Conservation (phyloP, 1,140 invertebrate species). For the Anoplophora glabripennis region DNA sequence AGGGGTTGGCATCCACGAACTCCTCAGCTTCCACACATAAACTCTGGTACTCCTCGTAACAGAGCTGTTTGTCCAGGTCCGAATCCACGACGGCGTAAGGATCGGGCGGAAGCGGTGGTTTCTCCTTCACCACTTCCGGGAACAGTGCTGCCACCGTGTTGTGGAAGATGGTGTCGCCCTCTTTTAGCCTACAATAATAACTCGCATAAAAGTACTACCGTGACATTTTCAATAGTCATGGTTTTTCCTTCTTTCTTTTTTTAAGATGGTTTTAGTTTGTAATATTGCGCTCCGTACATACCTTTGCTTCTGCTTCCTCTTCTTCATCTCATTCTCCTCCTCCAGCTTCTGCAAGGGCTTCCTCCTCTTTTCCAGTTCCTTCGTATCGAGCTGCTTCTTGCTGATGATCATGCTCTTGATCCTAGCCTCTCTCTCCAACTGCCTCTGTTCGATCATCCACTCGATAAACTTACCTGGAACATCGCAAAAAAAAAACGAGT, state of each 20-base stretch:
- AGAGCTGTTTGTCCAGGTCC: constrained; percentile 16
- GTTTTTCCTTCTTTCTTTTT: background rate
- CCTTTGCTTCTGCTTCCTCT: constrained; percentile 42
- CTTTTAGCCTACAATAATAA: constrained; percentile 24
- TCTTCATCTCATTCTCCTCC: constrained; percentile 47
- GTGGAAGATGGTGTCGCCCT: constrained; percentile 40
- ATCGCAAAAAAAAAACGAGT: background rate
- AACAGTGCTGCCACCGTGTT: constrained; percentile 43
- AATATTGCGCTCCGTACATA: background rate
- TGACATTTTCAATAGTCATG: background rate
- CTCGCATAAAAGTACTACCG: background rate
- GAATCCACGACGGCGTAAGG: constrained; percentile 35
- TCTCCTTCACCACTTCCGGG: constrained; percentile 41
- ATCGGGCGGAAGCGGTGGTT: constrained; percentile 32
- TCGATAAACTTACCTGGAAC: constrained; percentile 43
- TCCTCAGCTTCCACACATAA: constrained; percentile 17
- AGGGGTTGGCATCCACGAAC: constrained; percentile 31
- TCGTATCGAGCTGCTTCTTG: constrained; percentile 51
- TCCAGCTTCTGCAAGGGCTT: constrained; percentile 49
- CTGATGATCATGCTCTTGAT: constrained; percentile 51
- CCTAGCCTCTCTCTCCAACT: constrained; percentile 47
- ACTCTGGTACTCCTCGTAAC: constrained; percentile 24
- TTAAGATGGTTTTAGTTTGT: background rate
- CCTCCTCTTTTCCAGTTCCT: constrained; percentile 49
- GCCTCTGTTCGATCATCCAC: constrained; percentile 46